These are phyloP conservation scores for Syrphus vitripennis DNA, from an alignment of 2,888 invertebrate genomes.

Conservation along the genomic window DNA sequence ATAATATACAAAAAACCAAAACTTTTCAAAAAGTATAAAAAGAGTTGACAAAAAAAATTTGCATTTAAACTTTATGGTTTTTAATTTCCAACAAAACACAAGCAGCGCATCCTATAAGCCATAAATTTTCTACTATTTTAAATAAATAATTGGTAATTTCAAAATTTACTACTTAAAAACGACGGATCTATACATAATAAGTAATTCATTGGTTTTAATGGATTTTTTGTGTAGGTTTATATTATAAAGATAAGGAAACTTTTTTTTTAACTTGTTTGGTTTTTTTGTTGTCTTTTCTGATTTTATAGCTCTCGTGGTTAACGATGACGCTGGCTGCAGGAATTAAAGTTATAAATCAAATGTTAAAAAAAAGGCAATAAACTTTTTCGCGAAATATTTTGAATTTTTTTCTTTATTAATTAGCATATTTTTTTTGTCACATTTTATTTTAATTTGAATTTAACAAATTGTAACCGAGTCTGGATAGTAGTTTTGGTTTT, in stretches of 20 bases:
- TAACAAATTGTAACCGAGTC: background rate
- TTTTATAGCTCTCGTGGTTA: background rate
- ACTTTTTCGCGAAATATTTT: background rate
- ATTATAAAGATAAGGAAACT: slow-evolving; percentile 42
- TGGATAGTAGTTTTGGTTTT: too few species aligned
- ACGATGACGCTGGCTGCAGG: background rate
- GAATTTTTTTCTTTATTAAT: background rate
- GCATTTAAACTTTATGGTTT: slow-evolving; percentile 38
- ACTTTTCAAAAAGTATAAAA: slow-evolving; percentile 10
- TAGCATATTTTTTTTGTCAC: background rate
- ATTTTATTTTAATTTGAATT: background rate
- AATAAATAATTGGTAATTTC: slow-evolving; percentile 60
- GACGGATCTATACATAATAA: too few species aligned
- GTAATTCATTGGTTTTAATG: slow-evolving; percentile 67
- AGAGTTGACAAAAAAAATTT: slow-evolving; percentile 30
- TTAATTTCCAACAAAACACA: background rate
- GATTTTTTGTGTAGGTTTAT: slow-evolving; percentile 57
- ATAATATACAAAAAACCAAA: too few species aligned
- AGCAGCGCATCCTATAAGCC: slow-evolving; percentile 46
- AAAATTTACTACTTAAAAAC: slow-evolving; percentile 45
- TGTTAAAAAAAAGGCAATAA: background rate
- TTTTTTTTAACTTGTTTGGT: background rate
- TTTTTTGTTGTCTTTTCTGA: background rate
- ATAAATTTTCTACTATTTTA: slow-evolving; percentile 64
- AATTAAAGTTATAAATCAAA: background rate